These are phyloP conservation scores for Malacoctenus gilli DNA, from an alignment of 2,797 vertebrate genomes.

Conservation along the genomic window DNA sequence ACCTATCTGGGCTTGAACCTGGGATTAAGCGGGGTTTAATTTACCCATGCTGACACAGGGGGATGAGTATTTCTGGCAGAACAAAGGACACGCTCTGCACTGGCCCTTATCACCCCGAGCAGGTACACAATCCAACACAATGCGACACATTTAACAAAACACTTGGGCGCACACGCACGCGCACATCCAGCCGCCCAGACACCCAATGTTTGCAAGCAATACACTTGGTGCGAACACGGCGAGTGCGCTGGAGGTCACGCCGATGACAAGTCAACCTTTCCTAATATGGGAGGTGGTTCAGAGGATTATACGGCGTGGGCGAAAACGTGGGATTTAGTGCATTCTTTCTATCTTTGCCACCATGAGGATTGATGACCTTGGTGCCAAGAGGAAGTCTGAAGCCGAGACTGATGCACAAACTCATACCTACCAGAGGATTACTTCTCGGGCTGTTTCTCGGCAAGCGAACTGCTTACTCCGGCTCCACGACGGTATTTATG, in stretches of 20 bases:
- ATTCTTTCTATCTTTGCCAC: slow-evolving; percentile 38
- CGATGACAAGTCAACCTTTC: slow-evolving; percentile 19
- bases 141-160: slow-evolving; percentile 27
- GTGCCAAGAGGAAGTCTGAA: slow-evolving; percentile 22
- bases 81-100: slow-evolving; percentile 58
- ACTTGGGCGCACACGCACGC: slow-evolving; percentile 27
- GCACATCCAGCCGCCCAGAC: slow-evolving; percentile 12
- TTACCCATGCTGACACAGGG: slow-evolving; percentile 54
- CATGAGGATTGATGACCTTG: slow-evolving; percentile 26
- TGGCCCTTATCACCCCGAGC: slow-evolving; percentile 66
- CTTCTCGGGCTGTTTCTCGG: slow-evolving; percentile 20
- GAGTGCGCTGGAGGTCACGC: slow-evolving; percentile 21
- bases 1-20: slow-evolving; percentile 46
- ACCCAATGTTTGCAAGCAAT: slow-evolving; percentile 13
- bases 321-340: slow-evolving; percentile 31
- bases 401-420: slow-evolving; percentile 23
- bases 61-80: slow-evolving; percentile 62
- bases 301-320: slow-evolving; percentile 26
- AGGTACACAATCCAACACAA: slow-evolving; percentile 71
- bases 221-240: background rate
- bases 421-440: slow-evolving; percentile 38
- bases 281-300: slow-evolving; percentile 20
- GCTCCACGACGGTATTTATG: slow-evolving; percentile 25
- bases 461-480: slow-evolving; percentile 23
- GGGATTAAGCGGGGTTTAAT: slow-evolving; percentile 65